phyloP scores from a whole-genome alignment of 1,140 invertebrate species.

The Phymorhynchus buccinoides region DNA sequence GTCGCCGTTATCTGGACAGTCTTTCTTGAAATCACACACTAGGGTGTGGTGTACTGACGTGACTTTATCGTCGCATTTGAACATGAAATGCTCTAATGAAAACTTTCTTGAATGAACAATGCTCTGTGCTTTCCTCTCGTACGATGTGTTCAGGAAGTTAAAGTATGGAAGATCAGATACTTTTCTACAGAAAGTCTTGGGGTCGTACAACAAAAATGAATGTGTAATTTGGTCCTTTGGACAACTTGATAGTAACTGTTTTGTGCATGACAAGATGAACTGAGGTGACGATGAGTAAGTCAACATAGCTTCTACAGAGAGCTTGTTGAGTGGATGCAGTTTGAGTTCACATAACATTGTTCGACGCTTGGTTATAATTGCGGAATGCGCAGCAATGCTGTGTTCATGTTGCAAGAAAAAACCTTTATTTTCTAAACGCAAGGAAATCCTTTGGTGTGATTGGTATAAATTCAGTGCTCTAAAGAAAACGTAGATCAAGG shows the following conservation, averaged over 20 bases:
- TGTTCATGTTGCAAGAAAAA: not conserved
- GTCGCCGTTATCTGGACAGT: conserved; percentile 8
- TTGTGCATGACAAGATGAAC: no score
- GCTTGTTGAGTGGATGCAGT: not conserved
- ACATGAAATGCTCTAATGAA: not conserved
- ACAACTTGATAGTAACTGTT: not conserved
- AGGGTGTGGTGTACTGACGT: not conserved
- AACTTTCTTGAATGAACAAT: not conserved
- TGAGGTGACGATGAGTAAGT: no score
- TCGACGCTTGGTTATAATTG: not conserved
- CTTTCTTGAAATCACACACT: conserved; percentile 26
- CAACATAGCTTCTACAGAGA: no score
- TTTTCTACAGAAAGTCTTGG: not conserved
- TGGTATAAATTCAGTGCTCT: not conserved
- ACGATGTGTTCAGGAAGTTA: not conserved
- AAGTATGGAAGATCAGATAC: not conserved
- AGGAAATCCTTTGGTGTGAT: not conserved
- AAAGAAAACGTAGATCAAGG: not conserved
- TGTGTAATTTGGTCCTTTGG: not conserved
- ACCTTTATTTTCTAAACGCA: not conserved
- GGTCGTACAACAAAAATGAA: not conserved
- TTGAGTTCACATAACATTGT: not conserved
- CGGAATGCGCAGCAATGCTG: not conserved
- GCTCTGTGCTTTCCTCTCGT: not conserved
- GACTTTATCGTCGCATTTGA: conserved; percentile 10